phyloP scores from a whole-genome alignment of 2,797 vertebrate genomes.

The Smutsia gigantea region DNA sequence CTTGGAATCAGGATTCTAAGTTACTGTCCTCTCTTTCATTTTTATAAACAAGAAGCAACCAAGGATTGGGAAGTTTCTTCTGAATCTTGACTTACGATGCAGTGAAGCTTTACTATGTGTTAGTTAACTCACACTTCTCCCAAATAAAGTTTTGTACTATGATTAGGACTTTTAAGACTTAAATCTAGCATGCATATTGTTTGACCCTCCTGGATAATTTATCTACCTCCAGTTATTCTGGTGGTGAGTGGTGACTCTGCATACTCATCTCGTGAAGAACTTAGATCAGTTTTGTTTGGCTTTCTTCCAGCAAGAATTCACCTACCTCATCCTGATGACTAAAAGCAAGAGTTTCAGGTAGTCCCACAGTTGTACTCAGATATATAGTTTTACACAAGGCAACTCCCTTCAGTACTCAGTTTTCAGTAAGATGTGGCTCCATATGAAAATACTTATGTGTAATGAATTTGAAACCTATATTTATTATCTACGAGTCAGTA shows the following conservation, averaged over 20 bases:
- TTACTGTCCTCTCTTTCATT: not conserved
- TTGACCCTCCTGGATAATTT: not conserved
- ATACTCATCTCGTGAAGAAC: slow-evolving; percentile 33
- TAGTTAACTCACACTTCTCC: slow-evolving; percentile 23
- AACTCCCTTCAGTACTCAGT: slow-evolving; percentile 1
- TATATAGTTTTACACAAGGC: slow-evolving; percentile 48
- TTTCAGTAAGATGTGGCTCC: slow-evolving; percentile 45
- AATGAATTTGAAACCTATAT: slow-evolving; percentile 62
- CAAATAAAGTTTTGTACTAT: not conserved
- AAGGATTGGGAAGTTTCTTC: slow-evolving; percentile 44
- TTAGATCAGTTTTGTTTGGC: slow-evolving; percentile 12
- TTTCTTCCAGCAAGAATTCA: slow-evolving; percentile 29
- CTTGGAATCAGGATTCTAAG: slow-evolving; percentile 16
- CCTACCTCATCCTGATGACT: not conserved
- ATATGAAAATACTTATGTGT: slow-evolving; percentile 37
- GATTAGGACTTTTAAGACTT: slow-evolving; percentile 39
- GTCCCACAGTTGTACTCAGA: not conserved
- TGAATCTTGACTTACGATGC: not conserved
- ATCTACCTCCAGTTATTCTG: not conserved
- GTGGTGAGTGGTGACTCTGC: not conserved
- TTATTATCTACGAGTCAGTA: slow-evolving; percentile 40
- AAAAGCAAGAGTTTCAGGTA: slow-evolving; percentile 40
- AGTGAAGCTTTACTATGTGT: not conserved
- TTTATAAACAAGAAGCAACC: not conserved
- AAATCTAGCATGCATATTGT: slow-evolving; percentile 5